Base-by-base conservation (phyloP, 1,140 invertebrate species). In the Heliconius hewitsoni region DNA sequence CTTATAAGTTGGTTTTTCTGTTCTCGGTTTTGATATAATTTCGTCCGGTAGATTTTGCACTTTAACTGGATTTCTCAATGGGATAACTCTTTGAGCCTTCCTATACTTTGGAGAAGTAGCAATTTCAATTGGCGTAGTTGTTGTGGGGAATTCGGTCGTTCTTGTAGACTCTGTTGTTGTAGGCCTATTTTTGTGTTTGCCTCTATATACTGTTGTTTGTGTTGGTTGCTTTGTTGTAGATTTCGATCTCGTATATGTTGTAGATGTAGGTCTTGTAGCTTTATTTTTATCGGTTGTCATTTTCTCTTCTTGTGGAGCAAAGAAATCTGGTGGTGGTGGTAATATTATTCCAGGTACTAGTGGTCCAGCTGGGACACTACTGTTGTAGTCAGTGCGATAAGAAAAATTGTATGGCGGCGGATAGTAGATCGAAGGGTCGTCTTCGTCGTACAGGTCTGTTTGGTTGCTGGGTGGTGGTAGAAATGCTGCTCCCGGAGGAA, bases 381-480 rank as follows among this genome's bases (percentile, higher is more conserved):
- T 97, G 1, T 96, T 95, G 90, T 98, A 98, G 86, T 98, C 97
- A 85, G 95, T 96, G 81, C 95, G 95, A 91, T 98, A 98, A 79
- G 96, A 96, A 94, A 98, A 98, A 93, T 97, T 98, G 94, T 98
- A 98, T 2, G 97, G 97, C 84, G 97, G 97, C 80, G 97, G 97
- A 95, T 98, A 98, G 87, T 98, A 98, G 23, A 98, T 96, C 74
- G 97, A 98, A 86, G 97, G 97, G 94, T 98, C 97, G 91, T 98
- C 97, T 92, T 98, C 97, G 94, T 98, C 97, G 88, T 97, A 96
- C 72, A 96, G 96, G 85, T 97, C 96, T 66, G 96, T 96, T 82
- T 96, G 95, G 91, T 97, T 97, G 85, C 95, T 95, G 73, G 96
- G 96, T 83, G 97, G 96, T 80, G 96, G 96, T 73, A 97, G 95